phyloP scores from a whole-genome alignment of 2,888 invertebrate species.

The Alloplasta piceator region DNA sequence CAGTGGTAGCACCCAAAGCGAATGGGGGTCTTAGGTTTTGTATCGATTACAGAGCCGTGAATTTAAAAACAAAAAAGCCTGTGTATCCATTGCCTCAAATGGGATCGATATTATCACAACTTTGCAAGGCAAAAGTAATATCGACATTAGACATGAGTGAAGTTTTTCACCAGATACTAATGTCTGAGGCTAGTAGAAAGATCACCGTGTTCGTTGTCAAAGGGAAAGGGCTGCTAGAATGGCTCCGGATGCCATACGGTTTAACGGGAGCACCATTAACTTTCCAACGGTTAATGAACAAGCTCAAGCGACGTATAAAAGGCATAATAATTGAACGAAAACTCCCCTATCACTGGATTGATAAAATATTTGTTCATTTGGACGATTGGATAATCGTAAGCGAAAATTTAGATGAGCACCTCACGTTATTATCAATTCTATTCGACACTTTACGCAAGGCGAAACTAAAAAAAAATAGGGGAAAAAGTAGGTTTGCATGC shows the following conservation, averaged over 20 bases:
- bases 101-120: slow-evolving; percentile 48
- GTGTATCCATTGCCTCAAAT: slow-evolving; percentile 55
- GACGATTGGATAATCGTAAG: slow-evolving; percentile 61
- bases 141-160: no score
- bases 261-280: no score
- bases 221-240: no score
- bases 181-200: slow-evolving; percentile 39
- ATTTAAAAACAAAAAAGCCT: slow-evolving; percentile 49
- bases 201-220: no score
- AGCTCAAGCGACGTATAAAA: slow-evolving; percentile 16
- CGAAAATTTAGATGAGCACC: slow-evolving; percentile 45
- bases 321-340: slow-evolving; percentile 22
- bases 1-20: slow-evolving; percentile 52
- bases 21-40: no score
- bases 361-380: slow-evolving; percentile 53
- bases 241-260: no score
- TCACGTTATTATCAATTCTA: slow-evolving; percentile 14
- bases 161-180: slow-evolving; percentile 48
- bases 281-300: slow-evolving; percentile 52
- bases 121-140: slow-evolving; percentile 47
- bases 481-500: slow-evolving; percentile 50
- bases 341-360: slow-evolving; percentile 37
- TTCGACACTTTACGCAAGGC: slow-evolving; percentile 28
- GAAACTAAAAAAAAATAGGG: slow-evolving; percentile 28
- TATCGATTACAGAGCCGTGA: slow-evolving; percentile 15